phyloP scores from a whole-genome alignment of 2,113 vertebrate genomes.

The Stegostoma tigrinum region DNA sequence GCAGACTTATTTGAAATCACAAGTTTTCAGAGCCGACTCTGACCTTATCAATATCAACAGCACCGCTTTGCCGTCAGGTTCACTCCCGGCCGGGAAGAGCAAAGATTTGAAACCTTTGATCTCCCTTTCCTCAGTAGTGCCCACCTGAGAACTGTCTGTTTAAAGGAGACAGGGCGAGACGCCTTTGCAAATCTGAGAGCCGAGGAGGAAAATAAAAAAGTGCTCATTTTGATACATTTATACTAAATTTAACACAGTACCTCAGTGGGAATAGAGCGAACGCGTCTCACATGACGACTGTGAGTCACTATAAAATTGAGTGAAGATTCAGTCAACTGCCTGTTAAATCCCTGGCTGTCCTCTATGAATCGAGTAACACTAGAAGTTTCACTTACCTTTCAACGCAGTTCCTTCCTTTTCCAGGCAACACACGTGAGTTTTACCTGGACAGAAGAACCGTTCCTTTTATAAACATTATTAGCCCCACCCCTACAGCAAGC shows the following conservation, averaged over 20 bases:
- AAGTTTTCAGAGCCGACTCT: too few species aligned
- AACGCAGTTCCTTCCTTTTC: not conserved
- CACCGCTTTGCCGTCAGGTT: not conserved
- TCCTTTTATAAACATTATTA: not conserved
- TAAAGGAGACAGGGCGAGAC: not conserved
- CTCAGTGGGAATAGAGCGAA: not conserved
- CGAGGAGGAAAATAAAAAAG: too few species aligned
- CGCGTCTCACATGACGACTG: not conserved
- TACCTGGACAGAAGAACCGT: not conserved
- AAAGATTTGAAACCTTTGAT: not conserved
- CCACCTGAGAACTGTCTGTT: not conserved
- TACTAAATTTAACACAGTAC: not conserved
- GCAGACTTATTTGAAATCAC: too few species aligned
- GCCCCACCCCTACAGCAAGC: not conserved
- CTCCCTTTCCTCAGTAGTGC: not conserved
- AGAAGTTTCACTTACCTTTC: not conserved
- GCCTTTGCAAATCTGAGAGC: not conserved
- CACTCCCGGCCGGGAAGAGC: not conserved
- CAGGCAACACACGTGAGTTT: not conserved
- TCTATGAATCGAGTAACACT: not conserved
- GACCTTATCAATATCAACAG: not conserved
- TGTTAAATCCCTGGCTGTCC: not conserved
- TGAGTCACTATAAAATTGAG: not conserved
- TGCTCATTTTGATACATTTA: not conserved
- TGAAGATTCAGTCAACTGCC: not conserved